These are phyloP conservation scores for Drosophila stalkeri DNA, from an alignment of 2,888 invertebrate species.

Conservation along the genomic window DNA sequence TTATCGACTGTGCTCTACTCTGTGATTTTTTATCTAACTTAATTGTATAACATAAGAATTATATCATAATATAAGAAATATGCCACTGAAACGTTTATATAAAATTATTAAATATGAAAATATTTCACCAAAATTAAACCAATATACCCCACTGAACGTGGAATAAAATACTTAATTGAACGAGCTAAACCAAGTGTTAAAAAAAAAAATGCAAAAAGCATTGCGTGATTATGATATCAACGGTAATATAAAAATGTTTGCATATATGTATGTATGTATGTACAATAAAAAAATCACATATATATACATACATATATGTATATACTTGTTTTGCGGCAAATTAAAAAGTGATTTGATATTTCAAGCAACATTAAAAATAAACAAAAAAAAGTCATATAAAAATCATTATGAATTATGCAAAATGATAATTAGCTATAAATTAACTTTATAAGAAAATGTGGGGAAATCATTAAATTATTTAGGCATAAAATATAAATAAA, in stretches of 20 bases:
- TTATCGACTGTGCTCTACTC: not conserved
- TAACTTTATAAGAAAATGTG: not conserved
- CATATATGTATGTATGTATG: not conserved
- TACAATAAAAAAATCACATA: no score
- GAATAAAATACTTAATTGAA: not conserved
- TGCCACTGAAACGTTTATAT: not conserved
- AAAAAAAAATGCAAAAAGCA: not conserved
- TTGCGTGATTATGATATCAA: not conserved
- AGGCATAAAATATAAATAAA: not conserved
- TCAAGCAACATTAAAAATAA: not conserved
- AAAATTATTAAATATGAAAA: not conserved
- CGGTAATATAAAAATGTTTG: not conserved
- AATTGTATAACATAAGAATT: not conserved
- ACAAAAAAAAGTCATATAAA: not conserved
- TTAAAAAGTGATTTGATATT: slow-evolving; percentile 7
- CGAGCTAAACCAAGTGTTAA: not conserved
- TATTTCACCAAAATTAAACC: not conserved
- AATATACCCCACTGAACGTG: not conserved
- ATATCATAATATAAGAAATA: no score
- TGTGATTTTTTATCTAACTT: not conserved
- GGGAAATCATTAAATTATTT: not conserved
- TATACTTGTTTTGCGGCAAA: not conserved
- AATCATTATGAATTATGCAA: slow-evolving; percentile 16
- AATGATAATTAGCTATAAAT: slow-evolving; percentile 8
- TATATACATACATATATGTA: no score